A percentile compares a stretch with the other conserved stretches of the same genome.
phyloP scores from a whole-genome alignment of 2,888 invertebrate genomes.

The Lamellibrachia columna region DNA sequence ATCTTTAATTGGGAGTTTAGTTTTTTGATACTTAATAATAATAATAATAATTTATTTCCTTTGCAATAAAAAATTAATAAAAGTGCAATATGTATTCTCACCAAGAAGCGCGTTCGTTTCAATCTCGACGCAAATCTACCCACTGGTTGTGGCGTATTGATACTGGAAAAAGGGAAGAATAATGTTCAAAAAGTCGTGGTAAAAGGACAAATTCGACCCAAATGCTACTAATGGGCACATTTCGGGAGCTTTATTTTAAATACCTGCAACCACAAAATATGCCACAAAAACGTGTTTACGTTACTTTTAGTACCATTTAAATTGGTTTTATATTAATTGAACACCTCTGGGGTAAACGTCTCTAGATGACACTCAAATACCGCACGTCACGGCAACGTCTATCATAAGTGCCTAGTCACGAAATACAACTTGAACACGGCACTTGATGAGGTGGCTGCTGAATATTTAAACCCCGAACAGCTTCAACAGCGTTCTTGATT shows the following conservation, averaged over 20 bases:
- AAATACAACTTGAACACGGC: not conserved
- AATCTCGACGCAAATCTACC: no score
- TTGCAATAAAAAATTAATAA: no score
- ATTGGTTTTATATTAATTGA: not conserved
- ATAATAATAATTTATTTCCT: no score
- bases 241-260: not conserved
- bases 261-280: not conserved
- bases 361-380: no score
- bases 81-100: no score
- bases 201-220: not conserved
- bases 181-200: not conserved
- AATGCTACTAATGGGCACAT: not conserved
- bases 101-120: no score
- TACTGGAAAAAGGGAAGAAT: not conserved
- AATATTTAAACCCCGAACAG: not conserved
- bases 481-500: not conserved
- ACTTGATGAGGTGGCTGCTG: not conserved
- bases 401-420: not conserved
- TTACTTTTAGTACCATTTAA: not conserved
- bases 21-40: no score
- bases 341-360: not conserved
- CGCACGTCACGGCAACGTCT: not conserved
- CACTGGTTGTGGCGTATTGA: no score
- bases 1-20: no score
- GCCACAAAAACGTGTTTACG: not conserved